phyloP scores from a whole-genome alignment of 2,113 vertebrate genomes.

The Trochalopteron elliotii region DNA sequence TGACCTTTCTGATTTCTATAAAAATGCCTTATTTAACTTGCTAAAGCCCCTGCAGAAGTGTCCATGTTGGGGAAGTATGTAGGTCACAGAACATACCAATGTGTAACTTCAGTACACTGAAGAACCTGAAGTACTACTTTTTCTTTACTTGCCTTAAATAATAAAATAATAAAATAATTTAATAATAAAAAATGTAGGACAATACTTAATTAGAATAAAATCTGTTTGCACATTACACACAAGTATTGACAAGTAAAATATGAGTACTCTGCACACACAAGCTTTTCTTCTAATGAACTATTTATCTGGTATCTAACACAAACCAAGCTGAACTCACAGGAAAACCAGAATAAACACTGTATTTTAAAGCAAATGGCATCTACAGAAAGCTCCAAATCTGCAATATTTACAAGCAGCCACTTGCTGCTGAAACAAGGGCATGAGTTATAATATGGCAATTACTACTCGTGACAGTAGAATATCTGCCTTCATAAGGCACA shows the following conservation, averaged over 20 bases:
- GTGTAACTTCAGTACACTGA: background rate
- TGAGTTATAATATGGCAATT: background rate
- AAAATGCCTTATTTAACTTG: background rate
- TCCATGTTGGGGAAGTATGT: background rate
- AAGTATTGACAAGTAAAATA: background rate
- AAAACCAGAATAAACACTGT: background rate
- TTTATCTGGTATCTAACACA: background rate
- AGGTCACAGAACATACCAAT: background rate
- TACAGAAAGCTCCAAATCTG: background rate
- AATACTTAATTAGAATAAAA: background rate
- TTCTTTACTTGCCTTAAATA: background rate
- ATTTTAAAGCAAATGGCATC: background rate
- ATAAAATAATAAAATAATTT: background rate
- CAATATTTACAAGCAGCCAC: background rate
- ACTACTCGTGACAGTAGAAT: background rate
- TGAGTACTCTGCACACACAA: background rate
- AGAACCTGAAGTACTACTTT: background rate
- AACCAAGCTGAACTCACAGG: background rate
- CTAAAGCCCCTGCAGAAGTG: background rate
- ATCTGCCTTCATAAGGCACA: background rate
- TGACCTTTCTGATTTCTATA: background rate
- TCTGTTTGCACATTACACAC: background rate
- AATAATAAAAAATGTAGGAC: background rate
- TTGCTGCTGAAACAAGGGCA: background rate
- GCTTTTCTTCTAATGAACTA: background rate